A percentile compares a stretch with the other conserved stretches of the same genome.
phyloP scores from a whole-genome alignment of 2,888 invertebrate species.

The Lordiphosa fenestrarum region DNA sequence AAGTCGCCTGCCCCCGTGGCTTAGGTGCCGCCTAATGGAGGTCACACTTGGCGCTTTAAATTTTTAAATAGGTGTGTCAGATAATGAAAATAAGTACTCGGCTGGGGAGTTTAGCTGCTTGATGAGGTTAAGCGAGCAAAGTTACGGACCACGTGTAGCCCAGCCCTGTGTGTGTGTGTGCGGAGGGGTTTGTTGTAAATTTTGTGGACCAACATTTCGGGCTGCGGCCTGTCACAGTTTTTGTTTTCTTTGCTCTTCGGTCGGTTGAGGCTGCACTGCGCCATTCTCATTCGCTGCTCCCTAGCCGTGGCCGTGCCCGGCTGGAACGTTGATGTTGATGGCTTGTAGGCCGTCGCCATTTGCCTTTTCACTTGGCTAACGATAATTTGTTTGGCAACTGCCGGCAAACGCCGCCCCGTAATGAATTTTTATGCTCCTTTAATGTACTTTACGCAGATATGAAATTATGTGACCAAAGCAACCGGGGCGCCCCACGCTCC shows the following conservation, averaged over 20 bases:
- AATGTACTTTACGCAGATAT: constrained; percentile 65
- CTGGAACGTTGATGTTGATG: constrained; percentile 26
- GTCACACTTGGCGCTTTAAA: constrained; percentile 73
- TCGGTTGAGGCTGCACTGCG: constrained; percentile 44
- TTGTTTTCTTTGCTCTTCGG: constrained; percentile 19
- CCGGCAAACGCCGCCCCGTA: constrained; percentile 48
- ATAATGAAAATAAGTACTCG: constrained; percentile 75
- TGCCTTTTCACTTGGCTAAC: constrained; percentile 66
- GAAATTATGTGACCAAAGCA: constrained; percentile 48
- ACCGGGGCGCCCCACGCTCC: constrained; percentile 19
- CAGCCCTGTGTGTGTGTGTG: constrained; percentile 18
- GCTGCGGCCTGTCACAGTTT: constrained; percentile 38
- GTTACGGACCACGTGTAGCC: constrained; percentile 30
- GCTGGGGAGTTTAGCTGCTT: constrained; percentile 45
- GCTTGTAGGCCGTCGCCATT: constrained; percentile 43
- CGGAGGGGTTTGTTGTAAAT: constrained; percentile 23
- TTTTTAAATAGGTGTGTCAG: constrained; percentile 77
- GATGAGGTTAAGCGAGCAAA: constrained; percentile 37
- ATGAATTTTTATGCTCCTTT: constrained; percentile 74
- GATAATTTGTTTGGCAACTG: constrained; percentile 75
- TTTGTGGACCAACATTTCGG: constrained; percentile 43
- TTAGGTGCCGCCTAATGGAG: constrained; percentile 73
- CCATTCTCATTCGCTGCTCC: constrained; percentile 38
- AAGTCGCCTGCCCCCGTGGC: neutral
- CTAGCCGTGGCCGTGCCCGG: constrained; percentile 24